Evolutionary conservation across 1,140 invertebrate species (phyloP).

Genomic region (Linepithema humile): DNA sequence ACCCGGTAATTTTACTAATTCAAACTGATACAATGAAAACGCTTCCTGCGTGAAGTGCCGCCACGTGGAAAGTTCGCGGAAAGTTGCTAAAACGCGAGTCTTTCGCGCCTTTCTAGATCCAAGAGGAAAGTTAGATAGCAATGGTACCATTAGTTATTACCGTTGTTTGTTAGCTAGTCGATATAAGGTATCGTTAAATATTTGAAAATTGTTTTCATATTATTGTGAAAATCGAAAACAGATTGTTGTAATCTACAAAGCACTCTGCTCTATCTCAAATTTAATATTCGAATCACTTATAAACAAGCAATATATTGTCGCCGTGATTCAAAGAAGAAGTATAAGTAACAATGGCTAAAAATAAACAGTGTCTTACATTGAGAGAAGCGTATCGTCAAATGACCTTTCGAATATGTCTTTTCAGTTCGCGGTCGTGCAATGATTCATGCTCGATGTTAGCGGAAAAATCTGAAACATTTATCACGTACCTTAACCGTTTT

Average conservation of each 20-base stretch:
- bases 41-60: conserved; percentile 31
- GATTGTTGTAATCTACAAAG: background rate
- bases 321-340: background rate
- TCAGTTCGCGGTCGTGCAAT: background rate
- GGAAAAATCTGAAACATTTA: too few species aligned
- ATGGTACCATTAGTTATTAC: background rate
- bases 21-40: conserved; percentile 18
- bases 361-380: background rate
- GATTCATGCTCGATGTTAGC: conserved; percentile 13
- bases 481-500: conserved; percentile 10
- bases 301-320: background rate
- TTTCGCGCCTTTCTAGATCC: conserved; percentile 44
- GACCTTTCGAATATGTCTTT: background rate
- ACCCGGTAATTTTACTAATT: background rate
- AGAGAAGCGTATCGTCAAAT: conserved; percentile 1
- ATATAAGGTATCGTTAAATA: too few species aligned
- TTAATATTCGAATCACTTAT: background rate
- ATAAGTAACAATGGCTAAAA: background rate
- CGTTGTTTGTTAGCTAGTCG: background rate
- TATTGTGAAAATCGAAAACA: background rate
- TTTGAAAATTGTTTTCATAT: too few species aligned
- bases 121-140: conserved; percentile 30
- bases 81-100: conserved; percentile 9
- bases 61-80: conserved; percentile 52
- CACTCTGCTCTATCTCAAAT: background rate